A percentile compares a stretch with the other conserved stretches of the same genome.
Conservation (phyloP, 2,797 vertebrate species). For the Oceanodroma leucorhoa region DNA sequence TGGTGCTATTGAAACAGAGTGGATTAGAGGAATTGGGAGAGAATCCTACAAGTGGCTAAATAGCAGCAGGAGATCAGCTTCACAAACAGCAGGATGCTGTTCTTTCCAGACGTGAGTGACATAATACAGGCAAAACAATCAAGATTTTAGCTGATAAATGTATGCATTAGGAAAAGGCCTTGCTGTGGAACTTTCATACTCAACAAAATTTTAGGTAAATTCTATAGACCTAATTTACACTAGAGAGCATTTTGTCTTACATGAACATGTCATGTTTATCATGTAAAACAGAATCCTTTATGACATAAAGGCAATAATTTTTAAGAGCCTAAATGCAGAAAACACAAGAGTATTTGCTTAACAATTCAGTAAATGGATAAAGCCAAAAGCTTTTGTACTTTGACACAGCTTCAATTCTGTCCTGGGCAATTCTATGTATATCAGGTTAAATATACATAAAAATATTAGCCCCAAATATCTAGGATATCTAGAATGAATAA, state of each 20-base stretch:
- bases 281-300: not conserved
- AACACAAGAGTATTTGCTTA: not conserved
- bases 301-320: not conserved
- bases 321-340: not conserved
- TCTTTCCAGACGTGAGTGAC: slow-evolving; percentile 61
- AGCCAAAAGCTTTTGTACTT: not conserved
- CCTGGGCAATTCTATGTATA: not conserved
- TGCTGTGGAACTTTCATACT: not conserved
- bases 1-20: slow-evolving; percentile 43
- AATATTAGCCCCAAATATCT: not conserved
- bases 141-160: slow-evolving; percentile 36
- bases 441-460: not conserved
- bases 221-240: not conserved
- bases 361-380: not conserved
- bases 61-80: slow-evolving; percentile 64
- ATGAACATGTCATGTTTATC: not conserved
- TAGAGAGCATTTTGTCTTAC: not conserved
- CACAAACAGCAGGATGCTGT: slow-evolving; percentile 62
- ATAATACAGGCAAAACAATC: slow-evolving; percentile 62
- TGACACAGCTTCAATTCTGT: not conserved
- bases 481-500: not conserved
- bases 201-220: not conserved
- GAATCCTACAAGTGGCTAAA: slow-evolving; percentile 62
- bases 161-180: not conserved
- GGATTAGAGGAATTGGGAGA: slow-evolving; percentile 59